Evolutionary conservation across 30 jellyfish, hydroid and myxozoan species (phyloP).

Genomic region (Chironex yamaguchii): DNA sequence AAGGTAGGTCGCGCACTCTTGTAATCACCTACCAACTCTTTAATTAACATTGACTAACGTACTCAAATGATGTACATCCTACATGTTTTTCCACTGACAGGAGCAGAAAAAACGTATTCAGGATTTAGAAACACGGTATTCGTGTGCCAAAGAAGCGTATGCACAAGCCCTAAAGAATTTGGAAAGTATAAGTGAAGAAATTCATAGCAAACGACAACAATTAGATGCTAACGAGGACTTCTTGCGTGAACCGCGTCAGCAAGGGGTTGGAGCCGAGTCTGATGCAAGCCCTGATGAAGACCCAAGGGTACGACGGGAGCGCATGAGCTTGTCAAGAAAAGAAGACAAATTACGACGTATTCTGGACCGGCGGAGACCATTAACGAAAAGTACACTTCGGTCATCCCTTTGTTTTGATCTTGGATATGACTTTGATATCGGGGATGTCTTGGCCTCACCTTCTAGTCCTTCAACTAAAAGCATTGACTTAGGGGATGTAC

Average conservation of each 20-base stretch:
- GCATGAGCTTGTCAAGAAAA: conserved; percentile 63
- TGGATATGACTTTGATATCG: conserved; percentile 87
- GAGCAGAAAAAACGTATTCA: conserved; percentile 79
- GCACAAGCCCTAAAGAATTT: conserved; percentile 80
- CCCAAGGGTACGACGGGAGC: conserved; percentile 6
- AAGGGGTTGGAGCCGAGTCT: conserved; percentile 92
- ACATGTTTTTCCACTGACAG: conserved; percentile 35
- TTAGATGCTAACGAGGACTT: neutral
- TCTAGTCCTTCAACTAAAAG: conserved; percentile 93
- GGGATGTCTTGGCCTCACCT: conserved; percentile 68
- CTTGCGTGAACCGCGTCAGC: conserved; percentile 78
- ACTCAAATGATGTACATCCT: no score
- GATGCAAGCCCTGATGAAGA: conserved; percentile 23
- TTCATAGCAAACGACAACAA: conserved; percentile 79
- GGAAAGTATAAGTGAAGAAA: conserved; percentile 92
- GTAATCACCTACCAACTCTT: no score
- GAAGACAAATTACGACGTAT: conserved; percentile 58
- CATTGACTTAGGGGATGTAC: conserved; percentile 85
- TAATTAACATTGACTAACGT: no score
- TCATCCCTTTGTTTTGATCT: conserved; percentile 84
- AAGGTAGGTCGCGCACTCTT: no score
- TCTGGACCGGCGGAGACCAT: conserved; percentile 53
- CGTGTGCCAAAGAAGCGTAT: conserved; percentile 73
- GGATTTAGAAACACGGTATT: conserved; percentile 76
- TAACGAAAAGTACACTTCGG: conserved; percentile 59